A percentile compares a stretch with the other conserved stretches of the same genome.
Conservation (phyloP, 2,797 vertebrate species). For the Semotilus atromaculatus region DNA sequence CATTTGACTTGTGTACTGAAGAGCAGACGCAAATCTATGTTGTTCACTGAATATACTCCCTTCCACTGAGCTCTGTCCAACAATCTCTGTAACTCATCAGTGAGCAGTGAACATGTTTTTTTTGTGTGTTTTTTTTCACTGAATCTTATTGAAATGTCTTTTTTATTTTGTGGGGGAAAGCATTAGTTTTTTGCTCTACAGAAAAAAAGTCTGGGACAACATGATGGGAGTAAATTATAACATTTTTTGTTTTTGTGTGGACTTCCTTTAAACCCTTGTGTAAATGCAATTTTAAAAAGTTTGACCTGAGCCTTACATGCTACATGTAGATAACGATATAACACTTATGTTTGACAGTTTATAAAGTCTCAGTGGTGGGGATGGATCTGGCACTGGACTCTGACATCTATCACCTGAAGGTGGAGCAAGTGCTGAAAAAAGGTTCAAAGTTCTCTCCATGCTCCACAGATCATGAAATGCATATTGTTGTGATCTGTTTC, state of each 20-base stretch:
- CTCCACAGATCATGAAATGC: not conserved
- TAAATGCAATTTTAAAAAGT: not conserved
- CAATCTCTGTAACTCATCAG: too few species aligned
- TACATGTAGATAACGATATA: not conserved
- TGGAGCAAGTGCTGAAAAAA: conserved; percentile 52
- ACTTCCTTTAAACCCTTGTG: not conserved
- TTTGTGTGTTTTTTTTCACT: too few species aligned
- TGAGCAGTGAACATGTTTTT: too few species aligned
- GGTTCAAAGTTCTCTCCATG: conserved; percentile 21
- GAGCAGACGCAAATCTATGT: too few species aligned
- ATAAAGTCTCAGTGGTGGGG: conserved; percentile 39
- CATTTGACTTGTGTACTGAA: too few species aligned
- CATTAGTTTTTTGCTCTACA: too few species aligned
- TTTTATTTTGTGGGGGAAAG: too few species aligned
- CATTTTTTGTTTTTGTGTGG: not conserved
- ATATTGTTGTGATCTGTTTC: too few species aligned
- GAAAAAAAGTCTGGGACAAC: not conserved
- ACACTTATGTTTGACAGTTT: conserved; percentile 43
- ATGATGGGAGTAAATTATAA: not conserved
- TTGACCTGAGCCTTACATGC: not conserved
- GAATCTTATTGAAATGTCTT: too few species aligned
- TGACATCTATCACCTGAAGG: conserved; percentile 45
- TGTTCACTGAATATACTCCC: too few species aligned
- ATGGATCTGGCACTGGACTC: not conserved
- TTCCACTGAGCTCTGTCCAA: too few species aligned